Percentiles rank a stretch among this genome's conserved stretches.
phyloP scores from a whole-genome alignment of 2,797 vertebrate species.

The Borostomias antarcticus region DNA sequence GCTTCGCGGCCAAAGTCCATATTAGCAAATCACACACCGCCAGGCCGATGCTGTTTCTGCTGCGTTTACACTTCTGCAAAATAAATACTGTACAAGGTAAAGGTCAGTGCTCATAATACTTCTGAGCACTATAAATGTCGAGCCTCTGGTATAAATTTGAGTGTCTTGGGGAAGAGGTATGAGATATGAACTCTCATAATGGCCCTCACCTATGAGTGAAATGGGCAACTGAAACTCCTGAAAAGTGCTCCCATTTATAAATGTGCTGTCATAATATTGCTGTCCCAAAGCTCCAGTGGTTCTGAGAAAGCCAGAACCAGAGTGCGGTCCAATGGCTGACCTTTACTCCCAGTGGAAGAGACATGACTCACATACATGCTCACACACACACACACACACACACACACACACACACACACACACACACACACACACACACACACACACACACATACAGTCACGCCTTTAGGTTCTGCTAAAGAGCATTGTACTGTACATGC shows the following conservation, averaged over 20 bases:
- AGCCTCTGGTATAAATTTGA: constrained; percentile 31
- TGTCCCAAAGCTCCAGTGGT: no score
- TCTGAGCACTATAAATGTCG: constrained; percentile 1
- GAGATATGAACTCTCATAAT: background rate
- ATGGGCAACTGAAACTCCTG: background rate
- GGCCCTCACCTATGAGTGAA: background rate
- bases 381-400: background rate
- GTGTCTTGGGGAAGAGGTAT: background rate
- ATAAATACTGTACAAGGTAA: constrained; percentile 7
- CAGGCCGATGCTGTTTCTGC: background rate
- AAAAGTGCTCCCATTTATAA: background rate
- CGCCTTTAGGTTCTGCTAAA: background rate
- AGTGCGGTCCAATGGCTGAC: no score
- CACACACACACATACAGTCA: constrained; percentile 23
- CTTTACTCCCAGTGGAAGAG: no score
- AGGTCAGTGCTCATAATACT: constrained; percentile 5
- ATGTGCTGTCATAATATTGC: background rate
- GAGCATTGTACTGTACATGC: background rate
- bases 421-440: constrained; percentile 22
- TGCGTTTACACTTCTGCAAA: background rate
- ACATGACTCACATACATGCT: background rate
- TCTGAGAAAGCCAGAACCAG: no score
- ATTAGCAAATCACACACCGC: constrained; percentile 15
- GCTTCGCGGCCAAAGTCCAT: constrained; percentile 11
- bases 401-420: background rate